Evolutionary conservation across 2,797 vertebrate species (phyloP).

Genomic region (Percopsis omiscomaycus): DNA sequence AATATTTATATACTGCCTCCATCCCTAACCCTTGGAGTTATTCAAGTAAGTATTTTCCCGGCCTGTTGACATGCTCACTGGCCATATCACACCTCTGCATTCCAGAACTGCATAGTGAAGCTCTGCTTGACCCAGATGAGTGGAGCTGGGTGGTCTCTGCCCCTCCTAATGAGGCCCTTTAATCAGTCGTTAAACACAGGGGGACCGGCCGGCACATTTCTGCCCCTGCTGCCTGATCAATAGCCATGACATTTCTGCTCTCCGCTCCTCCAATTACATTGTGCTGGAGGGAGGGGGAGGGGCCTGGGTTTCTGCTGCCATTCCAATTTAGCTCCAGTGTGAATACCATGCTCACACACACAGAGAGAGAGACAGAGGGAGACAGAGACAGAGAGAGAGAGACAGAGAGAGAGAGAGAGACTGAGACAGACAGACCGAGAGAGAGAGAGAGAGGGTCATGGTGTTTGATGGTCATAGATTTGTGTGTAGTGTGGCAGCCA

Average conservation of each 20-base stretch:
- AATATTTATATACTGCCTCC: too few relatives aligned
- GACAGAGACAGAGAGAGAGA: neutral
- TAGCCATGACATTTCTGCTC: constrained; percentile 63
- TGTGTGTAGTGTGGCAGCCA: neutral
- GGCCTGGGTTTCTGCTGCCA: constrained; percentile 18
- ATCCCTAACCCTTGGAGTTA: too few relatives aligned
- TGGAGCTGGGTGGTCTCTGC: constrained; percentile 28
- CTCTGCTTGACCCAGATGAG: constrained; percentile 25
- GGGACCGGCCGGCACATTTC: constrained; percentile 28
- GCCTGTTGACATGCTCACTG: constrained; percentile 28
- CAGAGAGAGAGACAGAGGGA: neutral
- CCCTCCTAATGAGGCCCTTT: constrained; percentile 61
- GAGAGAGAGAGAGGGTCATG: constrained; percentile 6
- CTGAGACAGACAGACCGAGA: neutral
- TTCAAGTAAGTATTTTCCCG: neutral
- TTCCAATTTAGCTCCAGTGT: constrained; percentile 31
- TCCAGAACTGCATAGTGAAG: constrained; percentile 30
- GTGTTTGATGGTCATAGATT: too few relatives aligned
- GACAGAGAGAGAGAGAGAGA: neutral
- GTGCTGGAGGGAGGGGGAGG: constrained; percentile 1
- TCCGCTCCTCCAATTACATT: constrained; percentile 59
- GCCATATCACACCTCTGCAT: constrained; percentile 17
- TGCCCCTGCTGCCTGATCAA: constrained; percentile 54
- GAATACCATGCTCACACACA: constrained; percentile 18
- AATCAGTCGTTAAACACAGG: constrained; percentile 61